Conservation (phyloP, 2,113 vertebrate species). For the Dasyornis broadbenti region DNA sequence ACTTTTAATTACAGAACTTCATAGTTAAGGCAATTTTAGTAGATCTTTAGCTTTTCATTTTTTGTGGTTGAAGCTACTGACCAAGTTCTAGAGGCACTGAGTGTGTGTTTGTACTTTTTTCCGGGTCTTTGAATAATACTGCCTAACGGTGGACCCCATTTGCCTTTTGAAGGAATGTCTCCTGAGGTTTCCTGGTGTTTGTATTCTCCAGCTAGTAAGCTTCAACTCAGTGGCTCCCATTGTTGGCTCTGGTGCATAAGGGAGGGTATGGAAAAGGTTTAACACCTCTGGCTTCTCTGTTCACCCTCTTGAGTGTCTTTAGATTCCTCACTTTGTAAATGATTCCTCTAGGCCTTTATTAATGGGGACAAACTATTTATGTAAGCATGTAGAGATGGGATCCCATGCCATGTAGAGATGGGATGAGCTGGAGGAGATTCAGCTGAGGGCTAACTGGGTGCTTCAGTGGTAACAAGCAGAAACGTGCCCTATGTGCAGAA, state of each 20-base stretch:
- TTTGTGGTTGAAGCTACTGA: not conserved
- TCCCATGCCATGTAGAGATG: not conserved
- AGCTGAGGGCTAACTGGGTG: not conserved
- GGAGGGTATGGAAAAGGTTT: not conserved
- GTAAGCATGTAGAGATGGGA: not conserved
- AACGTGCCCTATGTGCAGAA: not conserved
- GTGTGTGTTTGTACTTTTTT: not conserved
- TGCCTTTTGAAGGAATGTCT: not conserved
- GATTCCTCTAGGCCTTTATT: not conserved
- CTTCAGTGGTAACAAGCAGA: not conserved
- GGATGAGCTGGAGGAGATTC: not conserved
- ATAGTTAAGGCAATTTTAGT: not conserved
- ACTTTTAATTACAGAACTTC: conserved; percentile 57
- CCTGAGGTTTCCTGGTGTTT: not conserved
- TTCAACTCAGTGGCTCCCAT: not conserved
- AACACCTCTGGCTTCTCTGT: not conserved
- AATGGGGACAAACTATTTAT: not conserved
- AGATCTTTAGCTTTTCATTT: not conserved
- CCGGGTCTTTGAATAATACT: not conserved
- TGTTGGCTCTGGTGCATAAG: not conserved
- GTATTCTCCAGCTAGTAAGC: not conserved
- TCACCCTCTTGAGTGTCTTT: not conserved
- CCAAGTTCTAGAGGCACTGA: not conserved
- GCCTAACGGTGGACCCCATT: fast-evolving
- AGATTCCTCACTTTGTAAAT: not conserved